Evolutionary conservation across 2,797 vertebrate genomes (phyloP).

Genomic region (Toxotes lorentzi): DNA sequence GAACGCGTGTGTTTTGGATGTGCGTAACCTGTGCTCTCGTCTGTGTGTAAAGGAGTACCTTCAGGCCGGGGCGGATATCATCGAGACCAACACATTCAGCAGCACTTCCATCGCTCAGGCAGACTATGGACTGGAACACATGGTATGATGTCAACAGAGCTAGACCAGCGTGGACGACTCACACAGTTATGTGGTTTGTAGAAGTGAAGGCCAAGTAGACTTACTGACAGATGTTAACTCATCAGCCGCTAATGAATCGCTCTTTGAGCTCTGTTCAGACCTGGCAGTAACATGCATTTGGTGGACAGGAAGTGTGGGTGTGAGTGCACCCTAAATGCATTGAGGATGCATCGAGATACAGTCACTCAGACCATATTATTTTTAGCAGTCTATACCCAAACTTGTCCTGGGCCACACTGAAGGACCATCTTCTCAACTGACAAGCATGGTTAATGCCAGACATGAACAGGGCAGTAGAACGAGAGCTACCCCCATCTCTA

Average conservation of each 20-base stretch:
- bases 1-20: not conserved
- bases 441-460: no score
- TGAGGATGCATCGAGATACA: no score
- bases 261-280: not conserved
- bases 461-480: not conserved
- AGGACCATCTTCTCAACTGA: no score
- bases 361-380: no score
- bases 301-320: no score
- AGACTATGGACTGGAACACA: slow-evolving; percentile 92
- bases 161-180: not conserved
- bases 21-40: not conserved
- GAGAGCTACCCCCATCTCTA: not conserved
- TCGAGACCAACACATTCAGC: slow-evolving; percentile 98
- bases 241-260: not conserved
- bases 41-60: slow-evolving; percentile 90
- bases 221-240: not conserved
- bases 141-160: slow-evolving; percentile 82
- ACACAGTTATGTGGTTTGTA: not conserved
- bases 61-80: slow-evolving; percentile 93
- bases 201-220: slow-evolving; percentile 2
- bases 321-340: no score
- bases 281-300: no score
- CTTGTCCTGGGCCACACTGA: no score
- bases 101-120: slow-evolving; percentile 93
- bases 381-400: no score